A percentile compares a stretch with the other conserved stretches of the same genome.
These are phyloP conservation scores for Turritopsis dohrnii DNA, from an alignment of 30 jellyfish, hydroid and myxozoan species.

Conservation along the genomic window DNA sequence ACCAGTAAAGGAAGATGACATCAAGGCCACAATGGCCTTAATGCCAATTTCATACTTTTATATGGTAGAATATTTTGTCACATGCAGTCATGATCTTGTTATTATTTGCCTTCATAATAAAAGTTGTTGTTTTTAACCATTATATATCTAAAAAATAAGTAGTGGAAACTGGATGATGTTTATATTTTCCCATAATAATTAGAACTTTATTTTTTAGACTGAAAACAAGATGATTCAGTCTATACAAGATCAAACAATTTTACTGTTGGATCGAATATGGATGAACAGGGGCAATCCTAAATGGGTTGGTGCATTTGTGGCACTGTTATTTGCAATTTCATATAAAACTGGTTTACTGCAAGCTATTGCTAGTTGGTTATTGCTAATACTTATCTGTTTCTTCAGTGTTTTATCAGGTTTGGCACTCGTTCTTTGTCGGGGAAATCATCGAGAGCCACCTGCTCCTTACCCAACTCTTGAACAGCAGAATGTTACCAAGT, in stretches of 20 bases:
- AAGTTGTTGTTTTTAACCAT: no score
- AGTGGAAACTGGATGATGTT: no score
- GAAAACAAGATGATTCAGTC: background rate
- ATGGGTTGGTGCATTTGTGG: background rate
- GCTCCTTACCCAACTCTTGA: conserved; percentile 69
- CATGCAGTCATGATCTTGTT: no score
- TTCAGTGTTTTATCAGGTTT: conserved; percentile 82
- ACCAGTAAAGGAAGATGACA: no score
- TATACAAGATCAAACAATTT: background rate
- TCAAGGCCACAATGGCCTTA: no score
- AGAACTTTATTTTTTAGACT: background rate
- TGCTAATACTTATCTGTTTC: conserved; percentile 35
- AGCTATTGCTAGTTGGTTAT: conserved; percentile 47
- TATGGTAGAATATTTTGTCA: no score
- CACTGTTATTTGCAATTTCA: conserved; percentile 12
- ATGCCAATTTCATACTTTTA: no score
- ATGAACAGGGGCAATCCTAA: background rate
- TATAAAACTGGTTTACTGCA: conserved; percentile 63
- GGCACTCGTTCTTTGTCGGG: conserved; percentile 78
- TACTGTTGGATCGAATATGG: background rate
- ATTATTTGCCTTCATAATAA: no score
- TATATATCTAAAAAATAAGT: no score
- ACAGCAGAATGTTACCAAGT: conserved; percentile 52
- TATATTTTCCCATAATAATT: background rate
- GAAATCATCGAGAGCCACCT: conserved; percentile 90